Percentiles rank a stretch among this genome's conserved stretches.
These are phyloP conservation scores for Spilogale gracilis DNA, from an alignment of 2,113 vertebrate species.

Conservation along the genomic window DNA sequence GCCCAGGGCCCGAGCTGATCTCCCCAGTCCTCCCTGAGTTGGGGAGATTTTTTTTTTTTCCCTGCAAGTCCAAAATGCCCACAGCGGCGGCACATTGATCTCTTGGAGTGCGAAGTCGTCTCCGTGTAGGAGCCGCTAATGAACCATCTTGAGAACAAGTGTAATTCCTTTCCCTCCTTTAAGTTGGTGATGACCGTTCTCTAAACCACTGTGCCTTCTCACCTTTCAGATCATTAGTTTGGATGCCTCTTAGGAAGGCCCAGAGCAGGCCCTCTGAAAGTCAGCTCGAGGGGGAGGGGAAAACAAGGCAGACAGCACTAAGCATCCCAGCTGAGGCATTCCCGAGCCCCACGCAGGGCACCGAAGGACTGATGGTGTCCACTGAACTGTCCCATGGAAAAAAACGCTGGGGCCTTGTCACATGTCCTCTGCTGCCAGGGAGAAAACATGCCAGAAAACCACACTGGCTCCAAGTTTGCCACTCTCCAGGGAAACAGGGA, in stretches of 20 bases:
- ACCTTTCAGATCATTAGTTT: constrained; percentile 41
- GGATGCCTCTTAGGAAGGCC: neutral
- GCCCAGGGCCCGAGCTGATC: neutral
- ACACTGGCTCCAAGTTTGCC: neutral
- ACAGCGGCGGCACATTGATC: constrained; percentile 41
- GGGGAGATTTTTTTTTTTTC: neutral
- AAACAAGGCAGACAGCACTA: rapidly evolving
- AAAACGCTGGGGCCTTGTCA: neutral
- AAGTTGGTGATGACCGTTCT: constrained; percentile 33
- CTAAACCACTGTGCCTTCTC: constrained; percentile 75
- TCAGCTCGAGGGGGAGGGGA: rapidly evolving
- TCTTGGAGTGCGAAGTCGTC: constrained; percentile 63
- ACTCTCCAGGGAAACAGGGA: neutral
- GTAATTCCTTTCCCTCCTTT: constrained; percentile 34
- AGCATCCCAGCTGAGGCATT: neutral
- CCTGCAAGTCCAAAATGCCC: constrained; percentile 32
- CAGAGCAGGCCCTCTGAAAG: neutral
- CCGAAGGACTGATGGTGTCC: neutral
- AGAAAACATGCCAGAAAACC: constrained; percentile 10
- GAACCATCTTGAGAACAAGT: constrained; percentile 46
- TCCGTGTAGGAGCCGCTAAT: neutral
- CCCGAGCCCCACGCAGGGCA: too few relatives aligned
- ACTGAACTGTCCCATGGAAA: neutral
- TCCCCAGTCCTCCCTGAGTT: neutral
- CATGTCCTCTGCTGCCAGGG: neutral